Conservation (phyloP, 2,113 vertebrate genomes). For the Hystrix cristata region DNA sequence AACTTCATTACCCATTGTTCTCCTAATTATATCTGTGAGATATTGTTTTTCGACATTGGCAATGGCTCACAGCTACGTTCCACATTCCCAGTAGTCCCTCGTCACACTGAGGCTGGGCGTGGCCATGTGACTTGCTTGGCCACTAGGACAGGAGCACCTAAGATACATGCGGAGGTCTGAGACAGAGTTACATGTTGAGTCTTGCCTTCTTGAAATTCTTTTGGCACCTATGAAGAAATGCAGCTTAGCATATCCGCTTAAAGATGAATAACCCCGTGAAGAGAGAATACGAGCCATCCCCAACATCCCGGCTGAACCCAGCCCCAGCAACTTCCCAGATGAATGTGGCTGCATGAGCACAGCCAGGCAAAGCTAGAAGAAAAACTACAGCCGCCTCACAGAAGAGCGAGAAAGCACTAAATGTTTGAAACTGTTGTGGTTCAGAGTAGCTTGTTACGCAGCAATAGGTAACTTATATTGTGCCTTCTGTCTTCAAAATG, state of each 20-base stretch:
- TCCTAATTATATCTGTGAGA: neutral
- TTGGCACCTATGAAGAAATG: neutral
- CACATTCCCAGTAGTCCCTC: no score
- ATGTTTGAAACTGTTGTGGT: constrained; percentile 15
- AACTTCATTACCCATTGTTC: neutral
- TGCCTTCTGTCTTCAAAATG: constrained; percentile 47
- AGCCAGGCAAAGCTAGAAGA: neutral
- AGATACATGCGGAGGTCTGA: neutral
- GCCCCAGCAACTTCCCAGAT: neutral
- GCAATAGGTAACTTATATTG: neutral
- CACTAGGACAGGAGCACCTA: neutral
- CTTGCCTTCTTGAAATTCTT: neutral
- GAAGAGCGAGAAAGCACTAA: neutral
- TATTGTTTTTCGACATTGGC: neutral
- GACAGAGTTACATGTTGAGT: neutral
- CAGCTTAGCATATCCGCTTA: neutral
- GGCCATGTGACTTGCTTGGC: neutral
- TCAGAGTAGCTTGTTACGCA: constrained; percentile 28
- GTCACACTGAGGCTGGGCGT: neutral
- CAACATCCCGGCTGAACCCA: neutral
- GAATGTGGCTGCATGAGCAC: neutral
- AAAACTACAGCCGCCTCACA: neutral
- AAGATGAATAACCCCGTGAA: neutral
- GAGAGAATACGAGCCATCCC: neutral
- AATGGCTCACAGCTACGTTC: neutral